phyloP scores from a whole-genome alignment of 2,797 vertebrate genomes.

The Myotis pilosus region DNA sequence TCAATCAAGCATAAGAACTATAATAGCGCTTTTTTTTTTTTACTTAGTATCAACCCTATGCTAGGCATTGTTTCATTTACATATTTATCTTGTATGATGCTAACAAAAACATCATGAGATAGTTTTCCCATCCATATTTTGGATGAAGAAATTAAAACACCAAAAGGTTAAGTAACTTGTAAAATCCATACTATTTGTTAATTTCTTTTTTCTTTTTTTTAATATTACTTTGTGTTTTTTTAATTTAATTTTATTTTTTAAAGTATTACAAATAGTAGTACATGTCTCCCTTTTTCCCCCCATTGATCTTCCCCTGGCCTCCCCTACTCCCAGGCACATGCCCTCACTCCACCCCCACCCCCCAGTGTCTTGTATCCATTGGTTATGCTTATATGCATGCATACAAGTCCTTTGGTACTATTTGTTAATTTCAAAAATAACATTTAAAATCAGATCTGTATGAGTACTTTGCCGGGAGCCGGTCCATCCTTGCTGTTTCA shows the following conservation, averaged over 20 bases:
- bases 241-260: too few relatives aligned
- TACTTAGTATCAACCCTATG: neutral
- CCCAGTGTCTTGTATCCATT: too few relatives aligned
- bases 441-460: neutral
- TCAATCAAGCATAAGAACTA: neutral
- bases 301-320: too few relatives aligned
- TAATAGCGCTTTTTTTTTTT: neutral
- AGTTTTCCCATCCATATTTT: neutral
- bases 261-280: too few relatives aligned
- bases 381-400: too few relatives aligned
- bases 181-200: neutral
- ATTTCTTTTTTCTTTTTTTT: neutral
- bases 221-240: too few relatives aligned
- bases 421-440: neutral
- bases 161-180: neutral
- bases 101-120: neutral
- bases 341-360: too few relatives aligned
- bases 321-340: too few relatives aligned
- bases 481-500: too few relatives aligned
- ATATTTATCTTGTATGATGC: neutral
- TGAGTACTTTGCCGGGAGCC: too few relatives aligned
- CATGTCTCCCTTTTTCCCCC: too few relatives aligned
- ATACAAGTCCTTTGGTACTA: neutral
- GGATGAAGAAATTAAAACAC: neutral
- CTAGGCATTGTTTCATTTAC: neutral